Evolutionary conservation across 2,888 invertebrate species (phyloP).

Genomic region (Nomada ruficornis): DNA sequence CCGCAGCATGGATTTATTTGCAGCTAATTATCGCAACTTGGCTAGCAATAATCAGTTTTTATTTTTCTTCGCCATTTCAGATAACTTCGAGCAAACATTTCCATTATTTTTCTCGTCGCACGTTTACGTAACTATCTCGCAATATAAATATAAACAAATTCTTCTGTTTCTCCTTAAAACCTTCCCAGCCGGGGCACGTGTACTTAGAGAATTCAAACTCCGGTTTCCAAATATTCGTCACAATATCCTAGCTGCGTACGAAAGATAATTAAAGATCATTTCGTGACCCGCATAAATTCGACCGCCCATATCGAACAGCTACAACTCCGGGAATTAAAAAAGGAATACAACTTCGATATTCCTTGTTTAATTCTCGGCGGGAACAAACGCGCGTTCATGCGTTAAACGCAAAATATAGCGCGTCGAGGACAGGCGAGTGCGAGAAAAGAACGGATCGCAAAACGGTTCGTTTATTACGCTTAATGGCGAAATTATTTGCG

Average conservation of each 20-base stretch:
- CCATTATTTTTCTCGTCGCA: too few relatives aligned
- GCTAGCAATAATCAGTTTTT: too few relatives aligned
- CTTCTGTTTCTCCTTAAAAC: background rate
- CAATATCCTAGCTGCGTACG: background rate
- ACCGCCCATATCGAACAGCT: too few relatives aligned
- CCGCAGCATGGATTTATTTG: background rate
- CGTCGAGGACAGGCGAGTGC: too few relatives aligned
- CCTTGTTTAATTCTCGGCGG: background rate
- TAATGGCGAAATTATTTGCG: conserved; percentile 35
- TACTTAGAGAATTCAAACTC: too few relatives aligned
- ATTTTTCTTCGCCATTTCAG: background rate
- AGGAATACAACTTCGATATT: background rate
- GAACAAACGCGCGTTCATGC: background rate
- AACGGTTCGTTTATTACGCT: conserved; percentile 35
- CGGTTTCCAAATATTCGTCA: background rate
- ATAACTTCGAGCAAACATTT: background rate
- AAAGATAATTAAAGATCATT: conserved; percentile 15
- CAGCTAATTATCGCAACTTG: background rate
- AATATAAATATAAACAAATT: background rate
- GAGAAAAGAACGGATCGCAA: background rate
- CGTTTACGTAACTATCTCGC: too few relatives aligned
- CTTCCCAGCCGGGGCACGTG: background rate
- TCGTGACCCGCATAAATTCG: background rate
- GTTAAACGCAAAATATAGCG: background rate
- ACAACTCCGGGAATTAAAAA: background rate